Conservation (phyloP, 2,888 invertebrate species). For the Orchestes rusci region DNA sequence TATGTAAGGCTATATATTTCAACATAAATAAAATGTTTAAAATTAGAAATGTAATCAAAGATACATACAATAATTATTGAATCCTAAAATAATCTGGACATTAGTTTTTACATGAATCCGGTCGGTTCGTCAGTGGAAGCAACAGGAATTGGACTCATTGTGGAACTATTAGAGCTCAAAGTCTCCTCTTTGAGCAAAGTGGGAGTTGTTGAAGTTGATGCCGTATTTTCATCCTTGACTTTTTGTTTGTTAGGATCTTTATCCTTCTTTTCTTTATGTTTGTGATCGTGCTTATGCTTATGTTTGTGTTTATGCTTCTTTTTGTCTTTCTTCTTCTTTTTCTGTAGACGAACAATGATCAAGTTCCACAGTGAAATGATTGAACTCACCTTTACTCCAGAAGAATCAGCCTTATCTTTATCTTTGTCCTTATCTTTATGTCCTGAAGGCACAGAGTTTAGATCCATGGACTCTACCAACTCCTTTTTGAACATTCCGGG, state of each 20-base stretch:
- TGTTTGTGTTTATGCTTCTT: constrained; percentile 90
- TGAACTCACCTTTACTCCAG: constrained; percentile 46
- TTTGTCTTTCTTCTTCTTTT: constrained; percentile 72
- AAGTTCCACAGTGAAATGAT: not conserved
- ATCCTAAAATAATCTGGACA: no score
- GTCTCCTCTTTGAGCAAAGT: constrained; percentile 47
- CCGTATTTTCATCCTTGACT: constrained; percentile 33
- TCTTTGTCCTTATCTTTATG: constrained; percentile 19
- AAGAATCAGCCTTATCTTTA: constrained; percentile 46
- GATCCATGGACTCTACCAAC: constrained; percentile 30
- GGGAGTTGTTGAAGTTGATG: constrained; percentile 7
- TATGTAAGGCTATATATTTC: no score
- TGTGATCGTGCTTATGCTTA: constrained; percentile 64
- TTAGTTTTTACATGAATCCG: no score
- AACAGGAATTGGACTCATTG: constrained; percentile 61
- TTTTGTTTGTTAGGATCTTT: constrained; percentile 52
- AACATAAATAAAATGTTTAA: no score
- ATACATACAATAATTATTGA: no score
- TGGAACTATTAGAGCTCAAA: constrained; percentile 67
- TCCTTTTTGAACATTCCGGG: constrained; percentile 70
- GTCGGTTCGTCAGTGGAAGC: no score
- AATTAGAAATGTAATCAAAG: no score
- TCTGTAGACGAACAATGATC: constrained; percentile 37
- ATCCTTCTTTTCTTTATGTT: constrained; percentile 49
- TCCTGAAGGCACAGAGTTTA: not conserved